phyloP scores from a whole-genome alignment of 35 echinoderm and acorn worm genomes.

The Lytechinus pictus region DNA sequence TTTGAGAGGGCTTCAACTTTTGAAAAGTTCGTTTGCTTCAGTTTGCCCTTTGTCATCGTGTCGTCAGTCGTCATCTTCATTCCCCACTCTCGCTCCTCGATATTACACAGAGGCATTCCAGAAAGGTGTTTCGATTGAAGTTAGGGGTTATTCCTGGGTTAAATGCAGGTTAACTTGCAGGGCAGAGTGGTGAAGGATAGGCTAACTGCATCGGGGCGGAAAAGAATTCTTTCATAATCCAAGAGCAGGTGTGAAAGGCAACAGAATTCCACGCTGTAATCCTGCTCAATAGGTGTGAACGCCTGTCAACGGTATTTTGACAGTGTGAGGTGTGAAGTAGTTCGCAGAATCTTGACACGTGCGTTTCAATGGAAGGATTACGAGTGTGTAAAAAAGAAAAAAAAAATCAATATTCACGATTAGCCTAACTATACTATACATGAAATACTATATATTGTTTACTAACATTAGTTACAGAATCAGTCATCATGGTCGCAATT shows the following conservation, averaged over 20 bases:
- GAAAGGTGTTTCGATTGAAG: background rate
- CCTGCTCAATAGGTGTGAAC: background rate
- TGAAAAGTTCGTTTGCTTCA: background rate
- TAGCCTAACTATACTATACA: background rate
- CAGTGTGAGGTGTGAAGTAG: background rate
- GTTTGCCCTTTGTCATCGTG: background rate
- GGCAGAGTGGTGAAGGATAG: background rate
- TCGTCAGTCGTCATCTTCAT: background rate
- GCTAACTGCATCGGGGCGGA: background rate
- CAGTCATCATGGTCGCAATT: too few species aligned
- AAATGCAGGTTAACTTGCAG: background rate
- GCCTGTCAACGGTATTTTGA: background rate
- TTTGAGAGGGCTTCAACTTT: background rate
- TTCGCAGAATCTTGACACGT: background rate
- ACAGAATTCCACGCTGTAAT: background rate
- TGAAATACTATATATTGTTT: background rate
- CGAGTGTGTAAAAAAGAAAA: background rate
- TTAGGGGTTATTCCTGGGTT: background rate
- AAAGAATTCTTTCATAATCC: constrained; percentile 6
- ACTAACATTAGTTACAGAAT: background rate
- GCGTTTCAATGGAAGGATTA: background rate
- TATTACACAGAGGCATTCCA: background rate
- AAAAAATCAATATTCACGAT: background rate
- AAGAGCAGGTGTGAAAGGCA: background rate
- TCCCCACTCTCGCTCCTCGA: background rate